Evolutionary conservation across 1,140 invertebrate species (phyloP), one percentile per base, ranked within the genome.

Genomic region (Ladona fulva): DNA sequence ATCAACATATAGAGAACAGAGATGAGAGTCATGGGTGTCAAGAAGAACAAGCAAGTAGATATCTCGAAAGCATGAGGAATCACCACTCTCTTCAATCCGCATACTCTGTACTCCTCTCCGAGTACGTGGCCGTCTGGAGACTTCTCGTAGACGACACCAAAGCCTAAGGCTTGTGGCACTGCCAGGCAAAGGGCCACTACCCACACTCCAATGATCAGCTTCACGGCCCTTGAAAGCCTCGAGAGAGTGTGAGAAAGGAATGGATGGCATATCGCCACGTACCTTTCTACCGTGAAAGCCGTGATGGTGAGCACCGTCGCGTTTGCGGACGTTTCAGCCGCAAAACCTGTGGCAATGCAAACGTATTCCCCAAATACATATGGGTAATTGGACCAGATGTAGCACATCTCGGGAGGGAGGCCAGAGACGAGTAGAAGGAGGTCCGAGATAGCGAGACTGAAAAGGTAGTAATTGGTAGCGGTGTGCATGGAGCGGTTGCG

Each of bases 231-330:
- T 12, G 90, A 92, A 3, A 93, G 83, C 77, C 93, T 94, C 0
- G 93, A 94, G 87, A 95, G 92, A 0, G 92, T 95, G 82, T 97
- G 95, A 0, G 93, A 92, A 81, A 93, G 86, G 80, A 98, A 92
- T 0, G 96, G 96, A 83, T 97, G 92, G 84, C 96, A 97, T 80
- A 98, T 97, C 19, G 95, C 96, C 24, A 98, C 90, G 84, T 98
- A 99, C 75, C 97, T 86, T 84, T 96, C 94, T 1, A 94, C 87
- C 0, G 94, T 95, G 85, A 95, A 95, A 14, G 91, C 91, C 0
- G 94, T 95, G 79, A 97, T 97, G 0, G 95, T 97, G n/a, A 97
- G 86, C 0, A 97, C 93, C 0, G 95, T 96, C 0, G 95, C 94
- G 84, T 97, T 95, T 5, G 93, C 92, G 0, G 94, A 95, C n/a